Base-by-base conservation (phyloP, 2,888 invertebrate genomes). In the Eilema sororculum region DNA sequence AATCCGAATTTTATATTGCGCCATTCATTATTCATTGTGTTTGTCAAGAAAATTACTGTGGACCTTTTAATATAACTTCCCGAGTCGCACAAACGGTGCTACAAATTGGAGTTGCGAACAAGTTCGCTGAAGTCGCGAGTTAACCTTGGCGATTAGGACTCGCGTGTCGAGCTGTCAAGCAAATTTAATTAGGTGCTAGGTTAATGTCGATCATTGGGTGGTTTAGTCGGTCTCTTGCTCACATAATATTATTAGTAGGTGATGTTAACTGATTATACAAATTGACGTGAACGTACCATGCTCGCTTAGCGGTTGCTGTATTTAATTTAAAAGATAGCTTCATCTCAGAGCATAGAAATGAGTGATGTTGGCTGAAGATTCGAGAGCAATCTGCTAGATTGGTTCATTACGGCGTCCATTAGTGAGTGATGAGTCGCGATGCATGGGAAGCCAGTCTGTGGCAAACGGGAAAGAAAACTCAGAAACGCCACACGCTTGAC, bases 11-110 rank as follows among this genome's bases (percentile, higher is more conserved):
- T 94, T 94, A 94, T 94, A 95, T 93, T 89, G 90, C 91, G 88
- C 86, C 89, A 92, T 93, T 93, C 90, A 91, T 94, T 93, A 93
- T 93, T 93, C 93, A 92, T 93, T 90, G 90, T 92, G 92, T 94
- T 94, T 94, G 93, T 92, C 89, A 91, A 93, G 93, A 92, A 94
- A 93, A 94, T 94, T 93, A 93, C 93, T 92, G 91, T 94, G 92
- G 92, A 91, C 93, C 93, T 95, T 95, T 95, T 95, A 95, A 95
- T 95, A 95, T 95, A 95, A 95, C 91, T 93, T 93, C 89, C 86
- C 86, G 87, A 90, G 88, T 89, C 87, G 85, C 87, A 90, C 90
- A 90, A 90, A 89, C 88, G 90, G 86, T 87, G 89, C 88, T 91
- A 89, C 90, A 92, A 93, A 91, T 92, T 93, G 91, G 92, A 92